A percentile compares a stretch with the other conserved stretches of the same genome.
phyloP scores from a whole-genome alignment of 2,113 vertebrate species.

The Rhipidura dahli region DNA sequence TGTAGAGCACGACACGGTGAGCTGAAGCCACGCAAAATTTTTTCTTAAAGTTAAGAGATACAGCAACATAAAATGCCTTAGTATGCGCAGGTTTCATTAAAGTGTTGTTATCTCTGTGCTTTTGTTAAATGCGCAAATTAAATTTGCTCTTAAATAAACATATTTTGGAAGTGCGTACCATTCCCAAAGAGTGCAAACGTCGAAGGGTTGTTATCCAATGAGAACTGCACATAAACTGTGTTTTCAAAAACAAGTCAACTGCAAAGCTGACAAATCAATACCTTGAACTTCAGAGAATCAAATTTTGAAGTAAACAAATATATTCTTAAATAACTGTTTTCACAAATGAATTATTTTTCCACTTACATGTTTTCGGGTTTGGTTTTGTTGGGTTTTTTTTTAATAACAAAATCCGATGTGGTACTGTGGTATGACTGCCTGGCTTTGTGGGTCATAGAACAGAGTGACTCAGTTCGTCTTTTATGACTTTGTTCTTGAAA shows the following conservation, averaged over 20 bases:
- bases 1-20: background rate
- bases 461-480: background rate
- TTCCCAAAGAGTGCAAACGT: background rate
- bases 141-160: background rate
- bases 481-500: background rate
- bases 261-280: background rate
- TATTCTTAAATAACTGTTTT: background rate
- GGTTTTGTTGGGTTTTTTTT: background rate
- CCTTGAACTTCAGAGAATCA: background rate
- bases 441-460: background rate
- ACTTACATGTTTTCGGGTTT: accelerated
- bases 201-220: background rate
- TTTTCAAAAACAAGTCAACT: background rate
- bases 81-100: accelerated
- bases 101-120: background rate
- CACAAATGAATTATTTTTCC: background rate
- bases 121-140: background rate
- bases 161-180: accelerated
- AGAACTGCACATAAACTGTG: background rate
- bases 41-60: background rate
- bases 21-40: accelerated
- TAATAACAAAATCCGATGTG: background rate
- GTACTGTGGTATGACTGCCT: background rate
- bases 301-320: background rate
- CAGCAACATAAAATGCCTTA: background rate